These are phyloP conservation scores for Sarcophaga caerulescens DNA, from an alignment of 2,888 invertebrate species.

Conservation along the genomic window DNA sequence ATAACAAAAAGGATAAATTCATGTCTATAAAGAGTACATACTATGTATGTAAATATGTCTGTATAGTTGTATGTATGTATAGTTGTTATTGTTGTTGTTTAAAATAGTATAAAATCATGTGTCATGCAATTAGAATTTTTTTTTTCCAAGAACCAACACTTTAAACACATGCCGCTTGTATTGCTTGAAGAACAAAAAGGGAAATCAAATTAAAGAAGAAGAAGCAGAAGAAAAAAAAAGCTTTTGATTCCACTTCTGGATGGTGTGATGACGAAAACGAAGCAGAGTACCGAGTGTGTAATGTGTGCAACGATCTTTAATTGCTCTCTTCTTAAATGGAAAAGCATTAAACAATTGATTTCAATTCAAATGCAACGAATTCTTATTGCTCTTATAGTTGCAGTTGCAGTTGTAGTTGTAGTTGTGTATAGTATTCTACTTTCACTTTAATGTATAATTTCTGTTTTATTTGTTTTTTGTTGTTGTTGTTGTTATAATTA, in stretches of 20 bases:
- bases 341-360: conserved; percentile 32
- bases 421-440: not conserved
- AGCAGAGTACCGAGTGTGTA: not conserved
- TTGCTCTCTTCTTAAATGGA: not conserved
- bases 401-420: too few species aligned
- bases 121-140: conserved; percentile 37
- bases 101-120: conserved; percentile 22
- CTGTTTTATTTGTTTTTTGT: not conserved
- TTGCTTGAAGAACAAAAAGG: conserved; percentile 14
- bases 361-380: conserved; percentile 35
- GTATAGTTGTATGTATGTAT: too few species aligned
- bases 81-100: not conserved
- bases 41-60: not conserved
- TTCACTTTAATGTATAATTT: conserved; percentile 44
- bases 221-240: not conserved
- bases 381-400: not conserved
- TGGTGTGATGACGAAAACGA: conserved; percentile 12
- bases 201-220: not conserved
- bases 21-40: not conserved
- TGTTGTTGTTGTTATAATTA: not conserved
- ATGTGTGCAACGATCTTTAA: not conserved
- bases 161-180: conserved; percentile 37
- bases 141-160: not conserved
- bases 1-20: not conserved
- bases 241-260: not conserved